Evolutionary conservation across 2,113 vertebrate genomes (phyloP).

Genomic region (Prochilodus magdalenae): DNA sequence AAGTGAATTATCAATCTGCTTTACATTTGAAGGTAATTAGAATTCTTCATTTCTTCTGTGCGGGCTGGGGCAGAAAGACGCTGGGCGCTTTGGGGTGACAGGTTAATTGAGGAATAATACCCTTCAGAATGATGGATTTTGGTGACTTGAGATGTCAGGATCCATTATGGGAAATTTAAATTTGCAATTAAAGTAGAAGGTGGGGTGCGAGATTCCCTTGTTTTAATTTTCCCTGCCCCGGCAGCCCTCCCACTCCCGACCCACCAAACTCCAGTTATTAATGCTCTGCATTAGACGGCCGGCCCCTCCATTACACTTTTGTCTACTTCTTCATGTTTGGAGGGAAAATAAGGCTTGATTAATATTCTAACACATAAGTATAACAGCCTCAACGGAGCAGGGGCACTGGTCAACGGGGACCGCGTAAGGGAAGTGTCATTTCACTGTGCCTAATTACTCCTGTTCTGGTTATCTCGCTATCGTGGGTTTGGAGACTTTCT

Average conservation of each 20-base stretch:
- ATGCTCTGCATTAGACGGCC: conserved; percentile 73
- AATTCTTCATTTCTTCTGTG: conserved; percentile 80
- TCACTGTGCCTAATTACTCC: conserved; percentile 9
- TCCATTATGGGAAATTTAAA: conserved; percentile 82
- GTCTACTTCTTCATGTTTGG: conserved; percentile 59
- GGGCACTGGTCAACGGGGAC: conserved; percentile 24
- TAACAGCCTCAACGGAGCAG: conserved; percentile 46
- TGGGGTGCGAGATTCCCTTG: conserved; percentile 72
- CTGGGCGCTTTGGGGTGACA: conserved; percentile 72
- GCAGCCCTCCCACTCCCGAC: conserved; percentile 52
- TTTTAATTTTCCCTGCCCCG: conserved; percentile 72
- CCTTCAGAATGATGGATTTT: conserved; percentile 86
- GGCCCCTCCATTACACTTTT: conserved; percentile 56
- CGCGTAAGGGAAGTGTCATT: background rate
- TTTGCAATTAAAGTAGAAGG: conserved; percentile 82
- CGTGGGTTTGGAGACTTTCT: background rate
- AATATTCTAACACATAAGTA: conserved; percentile 69
- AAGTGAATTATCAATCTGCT: conserved; percentile 75
- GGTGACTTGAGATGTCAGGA: conserved; percentile 84
- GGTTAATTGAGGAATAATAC: conserved; percentile 86
- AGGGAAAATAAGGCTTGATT: conserved; percentile 69
- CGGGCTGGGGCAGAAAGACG: conserved; percentile 72
- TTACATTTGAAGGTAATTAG: conserved; percentile 82
- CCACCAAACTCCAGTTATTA: conserved; percentile 67
- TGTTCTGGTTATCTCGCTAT: conserved; percentile 26